Evolutionary conservation across 1,140 invertebrate species (phyloP).

Genomic region (Drosophila pallidifrons): DNA sequence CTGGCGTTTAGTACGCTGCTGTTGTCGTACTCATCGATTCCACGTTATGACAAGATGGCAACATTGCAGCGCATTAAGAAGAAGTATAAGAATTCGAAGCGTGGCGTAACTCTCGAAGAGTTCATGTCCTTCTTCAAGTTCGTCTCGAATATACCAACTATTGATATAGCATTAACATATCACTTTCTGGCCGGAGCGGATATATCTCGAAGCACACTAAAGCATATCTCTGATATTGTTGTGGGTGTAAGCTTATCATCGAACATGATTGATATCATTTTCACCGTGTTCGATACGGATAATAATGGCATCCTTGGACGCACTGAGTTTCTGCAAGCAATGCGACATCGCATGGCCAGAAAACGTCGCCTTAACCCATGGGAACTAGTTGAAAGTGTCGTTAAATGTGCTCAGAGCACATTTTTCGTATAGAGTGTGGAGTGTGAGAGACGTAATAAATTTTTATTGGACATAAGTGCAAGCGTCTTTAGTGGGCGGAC

Average conservation of each 20-base stretch:
- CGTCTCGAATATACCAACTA: conserved; percentile 23
- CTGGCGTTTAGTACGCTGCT: conserved; percentile 48
- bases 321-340: conserved; percentile 27
- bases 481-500: not conserved
- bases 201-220: conserved; percentile 29
- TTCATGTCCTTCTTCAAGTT: conserved; percentile 53
- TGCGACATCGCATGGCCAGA: conserved; percentile 3
- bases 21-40: conserved; percentile 22
- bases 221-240: conserved; percentile 43
- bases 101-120: conserved; percentile 38
- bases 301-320: conserved; percentile 37
- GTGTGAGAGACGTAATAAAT: conserved; percentile 31
- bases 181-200: conserved; percentile 52
- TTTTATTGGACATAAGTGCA: conserved; percentile 20
- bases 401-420: conserved; percentile 42
- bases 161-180: conserved; percentile 46
- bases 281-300: conserved; percentile 50
- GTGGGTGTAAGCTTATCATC: conserved; percentile 15
- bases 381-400: not conserved
- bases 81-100: conserved; percentile 4
- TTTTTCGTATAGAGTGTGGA: not conserved
- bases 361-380: not conserved
- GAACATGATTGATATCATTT: conserved; percentile 51
- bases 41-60: not conserved
- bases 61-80: conserved; percentile 26